A percentile compares a stretch with the other conserved stretches of the same genome.
Conservation (phyloP, 1,140 invertebrate species). For the Pogonognathellus flavescens region DNA sequence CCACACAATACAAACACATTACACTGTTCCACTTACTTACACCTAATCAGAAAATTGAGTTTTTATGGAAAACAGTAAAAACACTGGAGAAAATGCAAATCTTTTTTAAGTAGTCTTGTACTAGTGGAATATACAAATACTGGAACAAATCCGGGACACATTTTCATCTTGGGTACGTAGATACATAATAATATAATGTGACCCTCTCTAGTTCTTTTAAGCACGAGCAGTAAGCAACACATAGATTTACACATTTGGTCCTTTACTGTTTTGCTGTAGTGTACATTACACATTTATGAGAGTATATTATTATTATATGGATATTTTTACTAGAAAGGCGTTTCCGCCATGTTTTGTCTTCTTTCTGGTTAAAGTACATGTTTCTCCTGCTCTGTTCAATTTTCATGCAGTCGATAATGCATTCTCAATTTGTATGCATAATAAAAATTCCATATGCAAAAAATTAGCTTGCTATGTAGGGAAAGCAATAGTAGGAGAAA, state of each 20-base stretch:
- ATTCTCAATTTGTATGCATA: background rate
- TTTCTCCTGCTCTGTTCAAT: background rate
- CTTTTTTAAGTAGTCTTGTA: constrained; percentile 14
- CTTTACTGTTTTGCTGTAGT: background rate
- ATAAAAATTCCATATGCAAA: constrained; percentile 25
- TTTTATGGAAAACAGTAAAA: constrained; percentile 48
- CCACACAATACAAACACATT: background rate
- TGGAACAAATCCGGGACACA: background rate
- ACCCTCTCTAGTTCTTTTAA: background rate
- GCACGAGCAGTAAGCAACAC: background rate
- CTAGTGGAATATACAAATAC: background rate
- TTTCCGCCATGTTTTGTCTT: no score
- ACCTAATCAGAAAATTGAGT: constrained; percentile 47
- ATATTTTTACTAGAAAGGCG: no score
- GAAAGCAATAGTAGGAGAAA: background rate
- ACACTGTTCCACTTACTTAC: constrained; percentile 21
- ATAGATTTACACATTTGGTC: background rate
- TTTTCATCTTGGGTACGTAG: background rate
- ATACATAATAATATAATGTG: background rate
- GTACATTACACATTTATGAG: no score
- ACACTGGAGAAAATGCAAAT: constrained; percentile 4
- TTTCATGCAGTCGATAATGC: constrained; percentile 32
- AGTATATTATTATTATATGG: no score
- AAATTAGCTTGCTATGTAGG: background rate
- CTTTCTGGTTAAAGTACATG: no score